Percentiles rank a stretch among this genome's conserved stretches.
These are phyloP conservation scores for Enteromius paludinosus DNA, from an alignment of 2,797 vertebrate species.

Conservation along the genomic window DNA sequence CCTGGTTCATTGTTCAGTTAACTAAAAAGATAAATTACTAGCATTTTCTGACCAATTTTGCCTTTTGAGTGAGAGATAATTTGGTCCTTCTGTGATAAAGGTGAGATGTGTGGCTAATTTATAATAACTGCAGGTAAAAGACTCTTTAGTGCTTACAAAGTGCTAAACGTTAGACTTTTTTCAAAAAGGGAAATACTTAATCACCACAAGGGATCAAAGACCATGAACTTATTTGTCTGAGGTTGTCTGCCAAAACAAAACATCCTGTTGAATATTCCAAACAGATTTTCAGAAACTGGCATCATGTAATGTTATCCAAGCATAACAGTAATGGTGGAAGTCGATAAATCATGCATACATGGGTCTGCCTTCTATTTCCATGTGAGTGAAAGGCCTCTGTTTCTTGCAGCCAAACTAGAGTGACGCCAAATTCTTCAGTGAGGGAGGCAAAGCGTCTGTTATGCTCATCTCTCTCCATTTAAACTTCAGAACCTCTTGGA, in stretches of 20 bases:
- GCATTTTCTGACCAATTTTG: not conserved
- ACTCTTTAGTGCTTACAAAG: constrained; percentile 7
- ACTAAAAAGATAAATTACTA: constrained; percentile 20
- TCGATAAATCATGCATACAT: constrained; percentile 27
- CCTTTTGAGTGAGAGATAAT: constrained; percentile 31
- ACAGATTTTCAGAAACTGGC: constrained; percentile 15
- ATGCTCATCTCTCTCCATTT: constrained; percentile 1
- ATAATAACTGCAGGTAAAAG: constrained; percentile 24
- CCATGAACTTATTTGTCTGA: not conserved
- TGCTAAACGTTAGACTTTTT: not conserved
- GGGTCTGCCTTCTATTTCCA: not conserved
- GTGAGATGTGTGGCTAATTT: constrained; percentile 8
- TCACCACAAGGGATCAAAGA: constrained; percentile 30
- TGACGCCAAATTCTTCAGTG: constrained; percentile 17
- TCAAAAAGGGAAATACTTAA: constrained; percentile 3
- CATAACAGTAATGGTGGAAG: not conserved
- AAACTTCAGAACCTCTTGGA: not conserved
- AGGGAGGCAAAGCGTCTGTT: not conserved
- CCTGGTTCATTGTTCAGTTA: constrained; percentile 10
- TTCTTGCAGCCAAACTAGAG: constrained; percentile 23
- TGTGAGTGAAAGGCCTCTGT: constrained; percentile 15
- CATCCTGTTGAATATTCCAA: not conserved
- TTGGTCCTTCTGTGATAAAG: constrained; percentile 26
- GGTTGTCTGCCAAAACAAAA: constrained; percentile 9
- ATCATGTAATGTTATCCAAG: constrained; percentile 19